Percentiles rank a stretch among this genome's conserved stretches.
Evolutionary conservation across 2,113 vertebrate genomes (phyloP).

Genomic region (Python bivittatus): DNA sequence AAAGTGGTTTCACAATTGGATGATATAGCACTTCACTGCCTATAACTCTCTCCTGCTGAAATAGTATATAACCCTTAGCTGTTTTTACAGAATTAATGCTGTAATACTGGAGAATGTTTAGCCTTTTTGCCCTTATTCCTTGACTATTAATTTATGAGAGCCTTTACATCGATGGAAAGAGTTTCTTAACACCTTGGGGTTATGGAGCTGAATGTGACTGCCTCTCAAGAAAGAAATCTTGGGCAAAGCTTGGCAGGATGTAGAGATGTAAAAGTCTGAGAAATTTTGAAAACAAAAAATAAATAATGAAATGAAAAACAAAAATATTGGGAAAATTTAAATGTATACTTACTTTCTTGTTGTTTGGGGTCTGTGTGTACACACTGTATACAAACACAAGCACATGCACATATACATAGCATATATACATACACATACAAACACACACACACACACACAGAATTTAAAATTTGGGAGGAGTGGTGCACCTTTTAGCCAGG

Average conservation of each 20-base stretch:
- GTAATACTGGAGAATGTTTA: background rate
- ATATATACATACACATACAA: background rate
- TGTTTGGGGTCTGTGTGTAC: background rate
- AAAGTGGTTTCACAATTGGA: constrained; percentile 1
- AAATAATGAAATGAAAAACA: background rate
- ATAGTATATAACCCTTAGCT: background rate
- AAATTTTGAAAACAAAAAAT: background rate
- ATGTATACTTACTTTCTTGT: background rate
- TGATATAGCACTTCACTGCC: background rate
- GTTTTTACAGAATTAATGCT: background rate
- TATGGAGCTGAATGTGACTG: background rate
- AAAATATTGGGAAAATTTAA: background rate
- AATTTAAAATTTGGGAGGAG: background rate
- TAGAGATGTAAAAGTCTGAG: background rate
- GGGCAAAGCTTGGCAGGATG: background rate
- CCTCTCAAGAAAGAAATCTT: background rate
- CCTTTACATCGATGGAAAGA: background rate
- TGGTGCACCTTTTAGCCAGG: background rate
- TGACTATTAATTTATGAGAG: background rate
- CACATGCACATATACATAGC: too few relatives aligned
- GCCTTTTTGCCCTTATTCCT: background rate
- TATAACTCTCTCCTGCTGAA: constrained; percentile 5
- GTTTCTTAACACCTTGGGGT: background rate
- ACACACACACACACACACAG: background rate
- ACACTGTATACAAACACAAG: too few relatives aligned